Conservation (phyloP, 2,888 invertebrate genomes). For the Drosophila sordidula region DNA sequence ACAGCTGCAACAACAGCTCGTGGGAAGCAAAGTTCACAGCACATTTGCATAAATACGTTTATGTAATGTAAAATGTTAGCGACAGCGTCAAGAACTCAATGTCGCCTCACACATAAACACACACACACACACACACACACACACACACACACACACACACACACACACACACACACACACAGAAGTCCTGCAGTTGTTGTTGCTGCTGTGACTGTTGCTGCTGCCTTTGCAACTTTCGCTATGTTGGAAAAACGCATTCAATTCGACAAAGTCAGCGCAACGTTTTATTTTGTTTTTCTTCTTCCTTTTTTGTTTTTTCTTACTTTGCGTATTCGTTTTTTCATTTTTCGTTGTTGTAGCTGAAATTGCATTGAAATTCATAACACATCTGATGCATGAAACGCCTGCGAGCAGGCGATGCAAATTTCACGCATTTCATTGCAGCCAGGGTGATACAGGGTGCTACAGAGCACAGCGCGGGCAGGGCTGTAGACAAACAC, state of each 20-base stretch:
- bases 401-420: slow-evolving; percentile 70
- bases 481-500: neutral
- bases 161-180: slow-evolving; percentile 8
- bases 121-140: slow-evolving; percentile 7
- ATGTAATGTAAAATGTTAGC: slow-evolving; percentile 78
- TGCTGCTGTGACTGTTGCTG: slow-evolving; percentile 18
- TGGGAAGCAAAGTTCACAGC: slow-evolving; percentile 65
- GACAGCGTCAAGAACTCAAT: slow-evolving; percentile 68
- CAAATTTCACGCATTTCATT: slow-evolving; percentile 69
- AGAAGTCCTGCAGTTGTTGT: slow-evolving; percentile 7
- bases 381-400: slow-evolving; percentile 80
- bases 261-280: slow-evolving; percentile 42
- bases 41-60: slow-evolving; percentile 79
- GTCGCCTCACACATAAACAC: slow-evolving; percentile 15
- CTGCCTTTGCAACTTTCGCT: slow-evolving; percentile 43
- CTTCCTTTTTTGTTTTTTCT: slow-evolving; percentile 13
- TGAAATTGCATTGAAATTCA: slow-evolving; percentile 72
- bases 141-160: slow-evolving; percentile 9
- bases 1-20: slow-evolving; percentile 30
- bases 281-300: slow-evolving; percentile 13
- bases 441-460: slow-evolving; percentile 34
- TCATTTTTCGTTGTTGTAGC: slow-evolving; percentile 18
- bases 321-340: slow-evolving; percentile 1
- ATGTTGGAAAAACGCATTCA: slow-evolving; percentile 54
- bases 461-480: slow-evolving; percentile 11